Evolutionary conservation across 2,888 invertebrate species (phyloP).

Genomic region (Latrodectus hesperus): DNA sequence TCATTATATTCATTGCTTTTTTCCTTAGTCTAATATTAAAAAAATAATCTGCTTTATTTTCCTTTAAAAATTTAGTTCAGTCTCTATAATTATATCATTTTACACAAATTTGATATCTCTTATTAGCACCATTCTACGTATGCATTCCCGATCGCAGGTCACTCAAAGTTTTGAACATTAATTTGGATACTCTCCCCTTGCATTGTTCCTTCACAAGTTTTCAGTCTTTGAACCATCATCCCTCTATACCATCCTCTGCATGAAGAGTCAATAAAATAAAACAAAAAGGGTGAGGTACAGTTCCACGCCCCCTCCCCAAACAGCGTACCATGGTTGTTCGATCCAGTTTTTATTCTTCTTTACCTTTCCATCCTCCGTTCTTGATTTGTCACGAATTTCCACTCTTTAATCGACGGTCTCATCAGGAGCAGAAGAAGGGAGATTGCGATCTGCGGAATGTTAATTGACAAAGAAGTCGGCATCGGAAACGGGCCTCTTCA

Average conservation of each 20-base stretch:
- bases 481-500: conserved; percentile 48
- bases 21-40: too few relatives aligned
- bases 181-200: conserved; percentile 33
- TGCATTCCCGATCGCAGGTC: not conserved
- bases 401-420: conserved; percentile 56
- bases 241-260: conserved; percentile 1
- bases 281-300: not conserved
- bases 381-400: conserved; percentile 67
- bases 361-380: conserved; percentile 2
- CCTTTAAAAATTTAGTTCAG: too few relatives aligned
- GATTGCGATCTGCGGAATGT: conserved; percentile 65
- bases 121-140: not conserved
- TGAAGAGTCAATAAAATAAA: not conserved
- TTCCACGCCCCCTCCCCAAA: not conserved
- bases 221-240: not conserved
- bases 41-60: too few relatives aligned
- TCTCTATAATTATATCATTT: not conserved
- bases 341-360: not conserved
- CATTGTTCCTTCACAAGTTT: not conserved
- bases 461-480: conserved; percentile 67
- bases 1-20: too few relatives aligned
- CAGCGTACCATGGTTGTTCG: not conserved
- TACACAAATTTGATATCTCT: not conserved
- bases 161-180: not conserved
- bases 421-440: conserved; percentile 21